phyloP scores from a whole-genome alignment of 2,888 invertebrate genomes.

The Agonum fuliginosum region DNA sequence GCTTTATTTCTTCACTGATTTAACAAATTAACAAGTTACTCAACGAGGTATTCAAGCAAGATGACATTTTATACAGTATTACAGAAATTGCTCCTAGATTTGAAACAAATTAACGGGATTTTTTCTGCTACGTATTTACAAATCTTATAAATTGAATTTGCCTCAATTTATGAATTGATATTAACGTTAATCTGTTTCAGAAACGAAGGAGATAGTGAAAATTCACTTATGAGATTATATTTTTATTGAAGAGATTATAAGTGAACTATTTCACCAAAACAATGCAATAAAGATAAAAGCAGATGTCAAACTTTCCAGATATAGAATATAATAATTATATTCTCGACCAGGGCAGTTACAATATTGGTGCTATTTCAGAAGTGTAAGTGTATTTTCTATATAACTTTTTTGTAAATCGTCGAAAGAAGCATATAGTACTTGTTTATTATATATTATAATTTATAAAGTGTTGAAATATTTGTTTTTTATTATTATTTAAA shows the following conservation, averaged over 20 bases:
- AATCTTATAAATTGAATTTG: no score
- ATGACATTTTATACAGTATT: conserved; percentile 28
- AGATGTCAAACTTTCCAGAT: conserved; percentile 14
- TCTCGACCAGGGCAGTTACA: conserved; percentile 51
- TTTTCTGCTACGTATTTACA: no score
- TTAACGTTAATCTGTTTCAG: no score
- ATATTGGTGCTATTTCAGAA: conserved; percentile 59
- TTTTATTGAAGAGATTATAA: not conserved
- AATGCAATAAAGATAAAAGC: conserved; percentile 10
- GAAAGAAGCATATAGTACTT: conserved; percentile 58
- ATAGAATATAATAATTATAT: not conserved
- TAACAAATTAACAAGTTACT: conserved; percentile 29
- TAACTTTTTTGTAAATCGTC: conserved; percentile 53
- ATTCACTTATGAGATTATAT: conserved; percentile 1
- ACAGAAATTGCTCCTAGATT: no score
- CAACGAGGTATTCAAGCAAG: conserved; percentile 3
- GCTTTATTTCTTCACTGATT: conserved; percentile 30
- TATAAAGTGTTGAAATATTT: conserved; percentile 59
- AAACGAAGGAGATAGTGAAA: no score
- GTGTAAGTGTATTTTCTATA: conserved; percentile 58
- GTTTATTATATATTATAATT: conserved; percentile 58
- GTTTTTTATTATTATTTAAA: conserved; percentile 59
- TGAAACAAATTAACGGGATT: no score
- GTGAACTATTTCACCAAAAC: not conserved
- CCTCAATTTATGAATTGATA: no score